Evolutionary conservation across 2,797 vertebrate species (phyloP).

Genomic region (Halcyon leucocephala): DNA sequence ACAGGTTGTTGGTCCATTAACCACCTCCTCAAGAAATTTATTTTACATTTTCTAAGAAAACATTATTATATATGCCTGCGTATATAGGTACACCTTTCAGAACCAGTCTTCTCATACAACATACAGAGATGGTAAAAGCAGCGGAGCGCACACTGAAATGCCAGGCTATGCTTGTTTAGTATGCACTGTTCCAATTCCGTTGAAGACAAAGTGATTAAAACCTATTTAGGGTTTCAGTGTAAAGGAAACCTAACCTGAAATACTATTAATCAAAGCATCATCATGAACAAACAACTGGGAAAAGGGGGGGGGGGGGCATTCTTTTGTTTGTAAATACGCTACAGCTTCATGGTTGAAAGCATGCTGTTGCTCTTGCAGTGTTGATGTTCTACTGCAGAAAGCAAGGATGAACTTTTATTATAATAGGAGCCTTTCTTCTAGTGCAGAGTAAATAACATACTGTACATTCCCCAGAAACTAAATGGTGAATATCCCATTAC

Average conservation of each 20-base stretch:
- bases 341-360: slow-evolving; percentile 54
- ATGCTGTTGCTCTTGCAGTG: slow-evolving; percentile 34
- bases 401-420: slow-evolving; percentile 1
- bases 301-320: not conserved
- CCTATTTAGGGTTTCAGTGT: not conserved
- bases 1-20: not conserved
- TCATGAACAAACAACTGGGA: slow-evolving; percentile 35
- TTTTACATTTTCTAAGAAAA: not conserved
- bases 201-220: not conserved
- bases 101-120: not conserved
- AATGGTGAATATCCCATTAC: slow-evolving; percentile 12
- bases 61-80: not conserved
- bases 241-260: not conserved
- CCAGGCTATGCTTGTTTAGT: not conserved
- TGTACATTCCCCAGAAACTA: slow-evolving; percentile 16
- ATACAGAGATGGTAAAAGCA: not conserved
- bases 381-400: not conserved
- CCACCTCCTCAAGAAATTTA: not conserved
- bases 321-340: slow-evolving; percentile 66
- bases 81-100: not conserved
- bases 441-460: not conserved
- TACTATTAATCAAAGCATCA: not conserved
- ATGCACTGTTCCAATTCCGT: not conserved
- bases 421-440: slow-evolving; percentile 7
- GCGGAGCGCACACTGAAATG: not conserved